A percentile compares a stretch with the other conserved stretches of the same genome.
Evolutionary conservation across 2,888 invertebrate genomes (phyloP).

Genomic region (Axea sp.): DNA sequence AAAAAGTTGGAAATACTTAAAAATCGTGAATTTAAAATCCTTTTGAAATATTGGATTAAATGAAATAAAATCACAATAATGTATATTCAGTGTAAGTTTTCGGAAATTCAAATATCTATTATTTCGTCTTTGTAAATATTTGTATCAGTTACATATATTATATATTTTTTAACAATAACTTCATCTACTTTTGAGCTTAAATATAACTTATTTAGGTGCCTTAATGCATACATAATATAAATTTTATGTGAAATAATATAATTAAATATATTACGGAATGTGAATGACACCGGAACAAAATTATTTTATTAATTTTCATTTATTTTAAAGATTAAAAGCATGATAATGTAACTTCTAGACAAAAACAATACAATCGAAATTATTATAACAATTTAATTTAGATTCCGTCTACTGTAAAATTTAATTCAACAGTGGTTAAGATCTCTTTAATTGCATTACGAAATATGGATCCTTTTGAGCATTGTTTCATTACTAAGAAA

Average conservation of each 20-base stretch:
- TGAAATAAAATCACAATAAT: no score
- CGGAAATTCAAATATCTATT: no score
- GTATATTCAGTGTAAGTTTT: no score
- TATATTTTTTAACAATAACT: no score
- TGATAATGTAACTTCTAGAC: slow-evolving; percentile 10
- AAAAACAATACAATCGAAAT: slow-evolving; percentile 4
- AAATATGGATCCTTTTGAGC: slow-evolving; percentile 1
- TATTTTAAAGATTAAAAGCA: slow-evolving; percentile 9
- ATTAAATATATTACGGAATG: slow-evolving; percentile 3
- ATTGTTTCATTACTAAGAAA: neutral
- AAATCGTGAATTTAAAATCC: no score
- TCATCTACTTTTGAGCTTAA: no score
- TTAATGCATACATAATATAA: neutral
- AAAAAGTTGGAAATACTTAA: no score
- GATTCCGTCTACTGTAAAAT: neutral
- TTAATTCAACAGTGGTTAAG: slow-evolving; percentile 3
- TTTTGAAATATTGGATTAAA: no score
- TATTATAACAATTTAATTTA: slow-evolving; percentile 19
- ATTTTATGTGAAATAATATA: neutral
- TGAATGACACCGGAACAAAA: slow-evolving; percentile 14
- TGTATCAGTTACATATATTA: no score
- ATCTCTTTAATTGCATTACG: slow-evolving; percentile 10
- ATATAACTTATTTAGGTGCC: no score
- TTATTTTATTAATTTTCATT: slow-evolving; percentile 31
- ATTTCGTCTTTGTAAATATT: no score